Conservation (phyloP, 2,888 invertebrate species). For the Ctenicera cuprea region DNA sequence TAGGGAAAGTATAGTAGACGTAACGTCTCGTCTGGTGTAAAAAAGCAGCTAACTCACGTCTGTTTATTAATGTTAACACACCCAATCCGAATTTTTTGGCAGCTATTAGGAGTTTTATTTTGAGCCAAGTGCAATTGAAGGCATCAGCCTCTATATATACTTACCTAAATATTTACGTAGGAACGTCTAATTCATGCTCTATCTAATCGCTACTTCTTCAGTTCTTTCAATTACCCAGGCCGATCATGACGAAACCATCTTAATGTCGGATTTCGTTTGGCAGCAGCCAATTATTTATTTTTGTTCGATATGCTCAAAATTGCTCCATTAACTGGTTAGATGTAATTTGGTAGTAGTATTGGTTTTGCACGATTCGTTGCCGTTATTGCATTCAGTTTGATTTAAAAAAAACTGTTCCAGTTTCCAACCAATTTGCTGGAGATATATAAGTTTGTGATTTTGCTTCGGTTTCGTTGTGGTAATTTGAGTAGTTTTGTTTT, state of each 20-base stretch:
- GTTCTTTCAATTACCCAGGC: constrained; percentile 16
- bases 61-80: constrained; percentile 27
- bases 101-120: constrained; percentile 14
- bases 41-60: constrained; percentile 9
- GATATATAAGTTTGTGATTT: not conserved
- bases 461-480: not conserved
- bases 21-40: constrained; percentile 27
- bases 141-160: constrained; percentile 25
- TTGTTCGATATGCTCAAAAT: constrained; percentile 20
- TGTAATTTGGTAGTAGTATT: constrained; percentile 26
- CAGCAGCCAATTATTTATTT: constrained; percentile 18
- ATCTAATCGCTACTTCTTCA: constrained; percentile 15
- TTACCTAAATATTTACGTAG: constrained; percentile 18
- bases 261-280: constrained; percentile 18
- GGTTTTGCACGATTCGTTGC: constrained; percentile 19
- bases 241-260: constrained; percentile 5
- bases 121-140: constrained; percentile 20
- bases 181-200: not conserved
- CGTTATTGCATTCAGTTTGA: constrained; percentile 4
- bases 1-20: constrained; percentile 24
- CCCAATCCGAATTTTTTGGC: constrained; percentile 26
- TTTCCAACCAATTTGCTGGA: not conserved
- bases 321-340: constrained; percentile 22
- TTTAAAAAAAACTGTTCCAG: constrained; percentile 25
- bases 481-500: not conserved